Base-by-base conservation (phyloP, 2,113 vertebrate species). In the Nothoprocta pentlandii region DNA sequence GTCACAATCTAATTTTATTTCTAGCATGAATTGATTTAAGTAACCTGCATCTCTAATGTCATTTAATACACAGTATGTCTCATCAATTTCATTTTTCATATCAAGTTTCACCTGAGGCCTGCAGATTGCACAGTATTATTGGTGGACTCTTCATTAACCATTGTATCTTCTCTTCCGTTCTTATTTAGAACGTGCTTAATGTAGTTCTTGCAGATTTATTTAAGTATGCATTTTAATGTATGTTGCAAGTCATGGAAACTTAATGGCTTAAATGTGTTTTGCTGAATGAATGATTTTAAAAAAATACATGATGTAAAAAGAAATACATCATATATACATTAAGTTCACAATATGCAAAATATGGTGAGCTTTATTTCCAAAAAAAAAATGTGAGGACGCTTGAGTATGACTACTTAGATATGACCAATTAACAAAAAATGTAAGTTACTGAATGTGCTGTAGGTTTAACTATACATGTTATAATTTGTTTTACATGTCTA, bases 151-250 rank as follows among this genome's bases (percentile, higher is more conserved):
- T 4, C 32, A 36, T 62, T 59, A 26, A 5, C 23, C 89, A 6
- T 39, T 70, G 8, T 75, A 28, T 58, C 23, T 59, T 80, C 19
- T 79, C 21, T 85, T 12, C 2, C 9, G 16, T 79, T 87, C n/a
- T 66, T 54, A n/a, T 32, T 67, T 79, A 46, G 36, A 22, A 5
- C 9, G 26, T 44, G 16, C 53, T 73, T 83, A 67, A 63, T 90
- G 42, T 5, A 19, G 10, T 3, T 84, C 58, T 68, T 61, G 7
- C 17, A 39, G 20, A 54, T 67, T 77, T 85, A 5, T 80, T 82
- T 1, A 2, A 3, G 83, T 88, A 9, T 0, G 0, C 67, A 19
- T 82, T 69, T 63, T 80, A 63, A 39, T 42, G 10, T 3, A 16
- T 77, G 4, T 54, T 85, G 9, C 20, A 62, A 79, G 63, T 53